Evolutionary conservation across 1,140 invertebrate genomes (phyloP).

Genomic region (Geopemphigus sp.): DNA sequence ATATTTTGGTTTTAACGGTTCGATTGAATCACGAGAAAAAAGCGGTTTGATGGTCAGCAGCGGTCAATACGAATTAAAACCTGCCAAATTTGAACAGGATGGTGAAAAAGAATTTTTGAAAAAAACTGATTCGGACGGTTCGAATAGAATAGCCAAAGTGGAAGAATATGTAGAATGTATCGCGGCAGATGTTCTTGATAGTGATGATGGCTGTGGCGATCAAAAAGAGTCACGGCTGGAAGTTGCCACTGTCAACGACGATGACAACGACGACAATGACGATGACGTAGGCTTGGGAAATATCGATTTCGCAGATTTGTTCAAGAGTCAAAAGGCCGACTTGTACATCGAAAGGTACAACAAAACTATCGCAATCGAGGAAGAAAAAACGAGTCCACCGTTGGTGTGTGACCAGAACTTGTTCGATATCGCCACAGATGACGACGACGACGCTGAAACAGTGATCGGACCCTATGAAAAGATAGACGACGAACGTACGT

Average conservation of each 20-base stretch:
- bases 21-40: not conserved
- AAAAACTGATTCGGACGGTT: not conserved
- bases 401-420: too few species aligned
- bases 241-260: too few species aligned
- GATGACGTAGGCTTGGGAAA: not conserved
- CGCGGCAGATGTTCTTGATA: not conserved
- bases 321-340: constrained; percentile 23
- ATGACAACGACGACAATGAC: not conserved
- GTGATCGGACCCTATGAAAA: not conserved
- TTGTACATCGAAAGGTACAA: constrained; percentile 14
- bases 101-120: not conserved
- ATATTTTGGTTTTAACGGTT: too few species aligned
- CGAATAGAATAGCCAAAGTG: not conserved
- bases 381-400: too few species aligned
- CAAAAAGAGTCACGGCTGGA: too few species aligned
- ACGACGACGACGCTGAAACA: too few species aligned
- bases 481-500: too few species aligned
- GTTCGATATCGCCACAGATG: too few species aligned
- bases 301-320: not conserved
- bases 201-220: not conserved
- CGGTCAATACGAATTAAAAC: not conserved
- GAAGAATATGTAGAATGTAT: not conserved
- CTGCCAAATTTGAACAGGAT: not conserved
- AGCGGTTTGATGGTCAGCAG: not conserved
- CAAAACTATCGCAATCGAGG: not conserved